Evolutionary conservation across 2,888 invertebrate species (phyloP).

Genomic region (Charanyca ferruginea): DNA sequence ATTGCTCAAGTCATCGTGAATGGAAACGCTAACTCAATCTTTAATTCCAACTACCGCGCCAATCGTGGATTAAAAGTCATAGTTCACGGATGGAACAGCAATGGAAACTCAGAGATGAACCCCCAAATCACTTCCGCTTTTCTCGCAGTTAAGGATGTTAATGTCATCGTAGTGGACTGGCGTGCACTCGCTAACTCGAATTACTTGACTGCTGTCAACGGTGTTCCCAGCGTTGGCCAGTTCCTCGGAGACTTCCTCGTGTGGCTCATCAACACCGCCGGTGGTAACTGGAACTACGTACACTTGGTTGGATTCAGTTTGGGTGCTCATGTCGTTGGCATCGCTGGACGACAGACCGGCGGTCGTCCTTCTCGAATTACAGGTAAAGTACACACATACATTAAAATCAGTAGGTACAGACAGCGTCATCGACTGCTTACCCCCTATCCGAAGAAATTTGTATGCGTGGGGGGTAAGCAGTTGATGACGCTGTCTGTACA

Average conservation of each 20-base stretch:
- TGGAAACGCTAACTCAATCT: slow-evolving; percentile 74
- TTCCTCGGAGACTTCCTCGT: slow-evolving; percentile 82
- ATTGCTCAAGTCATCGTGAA: slow-evolving; percentile 74
- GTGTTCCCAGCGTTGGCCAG: slow-evolving; percentile 79
- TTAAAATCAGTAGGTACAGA: no score
- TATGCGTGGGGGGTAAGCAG: no score
- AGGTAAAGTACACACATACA: slow-evolving; percentile 68
- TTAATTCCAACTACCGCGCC: slow-evolving; percentile 73
- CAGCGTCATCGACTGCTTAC: no score
- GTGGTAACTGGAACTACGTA: slow-evolving; percentile 81
- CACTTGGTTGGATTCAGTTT: slow-evolving; percentile 87
- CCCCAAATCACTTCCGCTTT: slow-evolving; percentile 73
- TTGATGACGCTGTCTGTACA: no score
- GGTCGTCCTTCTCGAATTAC: slow-evolving; percentile 74
- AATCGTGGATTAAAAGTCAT: slow-evolving; percentile 74
- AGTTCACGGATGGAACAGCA: slow-evolving; percentile 82
- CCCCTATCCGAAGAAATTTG: no score
- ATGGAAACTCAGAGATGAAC: slow-evolving; percentile 74
- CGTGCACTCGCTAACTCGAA: slow-evolving; percentile 67
- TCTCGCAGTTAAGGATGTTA: slow-evolving; percentile 75
- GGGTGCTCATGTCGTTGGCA: slow-evolving; percentile 86
- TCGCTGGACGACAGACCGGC: slow-evolving; percentile 75
- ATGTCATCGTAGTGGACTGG: slow-evolving; percentile 87
- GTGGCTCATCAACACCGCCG: slow-evolving; percentile 80
- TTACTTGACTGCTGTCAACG: slow-evolving; percentile 76